phyloP scores from a whole-genome alignment of 1,140 invertebrate genomes.

The Araneus ventricosus region DNA sequence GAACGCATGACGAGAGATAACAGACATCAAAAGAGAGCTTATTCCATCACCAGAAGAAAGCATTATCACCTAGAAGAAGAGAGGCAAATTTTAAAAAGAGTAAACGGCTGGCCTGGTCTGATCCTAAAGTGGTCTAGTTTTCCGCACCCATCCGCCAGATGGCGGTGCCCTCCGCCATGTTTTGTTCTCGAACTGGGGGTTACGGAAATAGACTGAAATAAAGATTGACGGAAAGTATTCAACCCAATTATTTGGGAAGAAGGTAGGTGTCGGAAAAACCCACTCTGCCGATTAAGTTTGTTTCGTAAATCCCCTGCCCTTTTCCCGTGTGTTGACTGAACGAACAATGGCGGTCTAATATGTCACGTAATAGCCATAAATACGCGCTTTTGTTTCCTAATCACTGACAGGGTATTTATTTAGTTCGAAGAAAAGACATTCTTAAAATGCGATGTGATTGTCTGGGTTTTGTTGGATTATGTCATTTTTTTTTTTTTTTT shows the following conservation, averaged over 20 bases:
- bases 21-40: not conserved
- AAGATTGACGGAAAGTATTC: not conserved
- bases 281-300: not conserved
- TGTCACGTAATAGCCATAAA: constrained; percentile 15
- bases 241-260: not conserved
- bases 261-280: constrained; percentile 19
- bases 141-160: not conserved
- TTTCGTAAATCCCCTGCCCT: not conserved
- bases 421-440: not conserved
- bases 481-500: not conserved
- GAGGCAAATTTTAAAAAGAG: not conserved
- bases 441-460: not conserved
- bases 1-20: not conserved
- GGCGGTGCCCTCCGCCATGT: constrained; percentile 1
- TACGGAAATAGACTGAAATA: no score
- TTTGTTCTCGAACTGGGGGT: not conserved
- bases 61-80: not conserved
- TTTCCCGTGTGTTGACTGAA: not conserved
- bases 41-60: not conserved
- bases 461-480: not conserved
- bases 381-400: not conserved
- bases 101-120: constrained; percentile 10
- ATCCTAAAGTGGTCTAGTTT: not conserved
- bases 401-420: not conserved
- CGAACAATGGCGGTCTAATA: not conserved